phyloP scores from a whole-genome alignment of 1,140 invertebrate species.

The Solenopsis invicta region DNA sequence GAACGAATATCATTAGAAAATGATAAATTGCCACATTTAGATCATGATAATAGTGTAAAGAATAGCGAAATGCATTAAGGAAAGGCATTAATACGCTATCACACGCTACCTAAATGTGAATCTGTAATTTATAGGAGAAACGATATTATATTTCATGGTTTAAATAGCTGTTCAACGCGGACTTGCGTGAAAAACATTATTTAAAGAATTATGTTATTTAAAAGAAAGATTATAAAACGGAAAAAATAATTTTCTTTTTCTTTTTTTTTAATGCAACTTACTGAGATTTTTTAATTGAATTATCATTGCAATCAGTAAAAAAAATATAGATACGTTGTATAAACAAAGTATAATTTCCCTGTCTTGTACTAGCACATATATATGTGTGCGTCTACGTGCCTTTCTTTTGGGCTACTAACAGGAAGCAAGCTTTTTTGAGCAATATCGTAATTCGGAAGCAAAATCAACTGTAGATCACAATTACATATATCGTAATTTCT shows the following conservation, averaged over 20 bases:
- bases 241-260: no score
- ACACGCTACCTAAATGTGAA: conserved; percentile 68
- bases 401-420: conserved; percentile 57
- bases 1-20: conserved; percentile 70
- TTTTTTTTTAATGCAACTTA: conserved; percentile 3
- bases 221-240: neutral
- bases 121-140: conserved; percentile 70
- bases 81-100: conserved; percentile 57
- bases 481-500: neutral
- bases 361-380: conserved; percentile 56
- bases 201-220: conserved; percentile 26
- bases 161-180: conserved; percentile 27
- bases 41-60: conserved; percentile 67
- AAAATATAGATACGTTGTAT: conserved; percentile 40
- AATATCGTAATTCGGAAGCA: conserved; percentile 31
- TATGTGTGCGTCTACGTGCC: conserved; percentile 54
- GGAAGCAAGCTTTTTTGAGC: conserved; percentile 32
- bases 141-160: conserved; percentile 56
- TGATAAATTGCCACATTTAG: conserved; percentile 60
- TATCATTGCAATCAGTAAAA: conserved; percentile 40
- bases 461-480: conserved; percentile 32
- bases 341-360: conserved; percentile 48
- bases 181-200: conserved; percentile 1
- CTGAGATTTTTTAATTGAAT: conserved; percentile 35
- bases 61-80: conserved; percentile 59